Evolutionary conservation across 2,888 invertebrate genomes (phyloP).

Genomic region (Limenitis camilla): DNA sequence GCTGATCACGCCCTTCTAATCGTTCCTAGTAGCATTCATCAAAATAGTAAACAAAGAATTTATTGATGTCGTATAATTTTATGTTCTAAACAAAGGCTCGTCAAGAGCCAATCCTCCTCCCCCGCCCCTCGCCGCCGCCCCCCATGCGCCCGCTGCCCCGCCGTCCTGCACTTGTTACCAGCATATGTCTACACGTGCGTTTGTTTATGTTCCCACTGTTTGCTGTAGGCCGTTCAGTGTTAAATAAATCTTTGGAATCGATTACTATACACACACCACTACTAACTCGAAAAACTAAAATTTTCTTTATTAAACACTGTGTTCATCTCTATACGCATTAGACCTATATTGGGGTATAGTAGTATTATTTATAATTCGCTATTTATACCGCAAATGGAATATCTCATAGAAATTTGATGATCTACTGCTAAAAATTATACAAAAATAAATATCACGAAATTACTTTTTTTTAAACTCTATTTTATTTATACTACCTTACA

Average conservation of each 20-base stretch:
- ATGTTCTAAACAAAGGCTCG: slow-evolving; percentile 71
- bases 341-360: too few relatives aligned
- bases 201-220: slow-evolving; percentile 63
- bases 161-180: slow-evolving; percentile 62
- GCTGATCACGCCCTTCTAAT: slow-evolving; percentile 16
- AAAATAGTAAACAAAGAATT: slow-evolving; percentile 69
- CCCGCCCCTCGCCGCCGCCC: slow-evolving; percentile 24
- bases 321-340: too few relatives aligned
- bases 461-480: too few relatives aligned
- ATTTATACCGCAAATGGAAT: too few relatives aligned
- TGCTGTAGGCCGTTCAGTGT: slow-evolving; percentile 44
- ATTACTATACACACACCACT: slow-evolving; percentile 17
- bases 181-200: slow-evolving; percentile 61
- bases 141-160: slow-evolving; percentile 46
- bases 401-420: too few relatives aligned
- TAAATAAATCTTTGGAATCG: slow-evolving; percentile 27
- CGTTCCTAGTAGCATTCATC: slow-evolving; percentile 52
- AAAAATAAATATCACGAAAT: too few relatives aligned
- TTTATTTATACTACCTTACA: too few relatives aligned
- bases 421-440: too few relatives aligned
- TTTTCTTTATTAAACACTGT: neutral
- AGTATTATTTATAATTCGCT: too few relatives aligned
- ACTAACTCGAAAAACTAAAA: slow-evolving; percentile 4
- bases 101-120: slow-evolving; percentile 34
- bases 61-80: slow-evolving; percentile 72